Percentiles rank a stretch among this genome's conserved stretches.
These are phyloP conservation scores for Phrynocephalus versicolor DNA, from an alignment of 2,113 vertebrate genomes.

Conservation along the genomic window DNA sequence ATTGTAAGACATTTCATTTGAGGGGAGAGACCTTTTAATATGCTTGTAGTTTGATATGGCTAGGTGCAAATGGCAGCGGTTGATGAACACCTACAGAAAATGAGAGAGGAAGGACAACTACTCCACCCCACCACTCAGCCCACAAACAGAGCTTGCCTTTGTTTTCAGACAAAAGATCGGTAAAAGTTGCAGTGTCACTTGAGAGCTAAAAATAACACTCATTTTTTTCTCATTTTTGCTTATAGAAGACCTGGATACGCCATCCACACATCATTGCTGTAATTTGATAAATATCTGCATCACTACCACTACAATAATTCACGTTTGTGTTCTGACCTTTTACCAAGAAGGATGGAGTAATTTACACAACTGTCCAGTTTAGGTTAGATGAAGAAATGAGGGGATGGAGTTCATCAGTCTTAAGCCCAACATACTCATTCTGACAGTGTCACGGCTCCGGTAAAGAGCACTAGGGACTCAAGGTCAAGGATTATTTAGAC, in stretches of 20 bases:
- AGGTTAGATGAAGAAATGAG: too few species aligned
- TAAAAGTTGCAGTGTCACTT: slow-evolving; percentile 38
- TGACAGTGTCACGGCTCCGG: neutral
- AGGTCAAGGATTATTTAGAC: too few species aligned
- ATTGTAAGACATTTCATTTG: slow-evolving; percentile 67
- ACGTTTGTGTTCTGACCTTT: neutral
- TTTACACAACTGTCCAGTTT: neutral
- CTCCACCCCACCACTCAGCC: neutral
- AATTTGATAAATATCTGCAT: neutral
- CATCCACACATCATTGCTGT: slow-evolving; percentile 30
- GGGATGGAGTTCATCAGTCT: too few species aligned
- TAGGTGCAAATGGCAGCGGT: slow-evolving; percentile 47
- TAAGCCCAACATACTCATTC: neutral
- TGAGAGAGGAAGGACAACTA: slow-evolving; percentile 30
- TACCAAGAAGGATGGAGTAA: neutral
- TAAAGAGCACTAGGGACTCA: neutral
- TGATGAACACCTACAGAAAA: slow-evolving; percentile 51
- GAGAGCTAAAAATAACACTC: slow-evolving; percentile 50
- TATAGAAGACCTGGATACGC: slow-evolving; percentile 57
- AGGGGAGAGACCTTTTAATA: slow-evolving; percentile 55
- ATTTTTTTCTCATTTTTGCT: slow-evolving; percentile 58
- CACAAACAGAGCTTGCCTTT: slow-evolving; percentile 45
- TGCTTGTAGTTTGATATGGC: slow-evolving; percentile 54
- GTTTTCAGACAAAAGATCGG: slow-evolving; percentile 45
- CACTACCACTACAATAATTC: neutral